Conservation (phyloP, 2,113 vertebrate species). For the Lethenteron camtschaticum region DNA sequence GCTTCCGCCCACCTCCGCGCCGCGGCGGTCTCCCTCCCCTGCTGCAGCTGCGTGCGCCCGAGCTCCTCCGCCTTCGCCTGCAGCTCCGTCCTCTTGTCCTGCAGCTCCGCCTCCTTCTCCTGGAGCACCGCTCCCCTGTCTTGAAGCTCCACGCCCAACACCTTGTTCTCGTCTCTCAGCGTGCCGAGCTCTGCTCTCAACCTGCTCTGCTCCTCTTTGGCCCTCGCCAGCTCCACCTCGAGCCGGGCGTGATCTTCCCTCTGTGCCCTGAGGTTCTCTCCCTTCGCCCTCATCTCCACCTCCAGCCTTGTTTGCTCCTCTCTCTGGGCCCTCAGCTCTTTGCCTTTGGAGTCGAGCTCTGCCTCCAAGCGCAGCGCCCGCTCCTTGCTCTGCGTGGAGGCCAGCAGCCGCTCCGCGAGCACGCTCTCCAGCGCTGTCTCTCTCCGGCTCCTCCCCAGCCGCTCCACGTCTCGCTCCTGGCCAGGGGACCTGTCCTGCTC, state of each 20-base stretch:
- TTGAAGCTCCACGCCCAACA: constrained; percentile 18
- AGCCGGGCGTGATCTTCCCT: constrained; percentile 1
- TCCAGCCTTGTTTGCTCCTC: neutral
- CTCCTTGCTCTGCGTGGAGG: neutral
- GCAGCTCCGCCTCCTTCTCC: constrained; percentile 15
- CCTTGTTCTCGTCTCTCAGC: too few species aligned
- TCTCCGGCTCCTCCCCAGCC: constrained; percentile 14
- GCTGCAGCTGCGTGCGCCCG: too few species aligned
- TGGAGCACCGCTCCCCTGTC: constrained; percentile 13
- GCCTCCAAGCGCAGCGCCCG: neutral
- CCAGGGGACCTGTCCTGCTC: neutral
- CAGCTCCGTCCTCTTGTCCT: constrained; percentile 18
- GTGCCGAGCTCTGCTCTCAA: neutral
- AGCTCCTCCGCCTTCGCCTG: constrained; percentile 13
- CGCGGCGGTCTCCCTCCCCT: too few species aligned
- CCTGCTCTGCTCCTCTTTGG: neutral
- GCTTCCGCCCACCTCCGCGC: too few species aligned
- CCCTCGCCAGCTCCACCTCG: neutral
- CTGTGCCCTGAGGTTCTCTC: neutral
- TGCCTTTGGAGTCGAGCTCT: neutral
- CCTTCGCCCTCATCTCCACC: neutral
- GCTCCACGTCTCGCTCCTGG: constrained; percentile 11
- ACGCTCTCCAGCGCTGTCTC: constrained; percentile 14
- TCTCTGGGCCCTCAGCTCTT: neutral
- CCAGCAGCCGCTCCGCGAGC: neutral